Base-by-base conservation (phyloP, 1,140 invertebrate species). In the Drosophila repleta region DNA sequence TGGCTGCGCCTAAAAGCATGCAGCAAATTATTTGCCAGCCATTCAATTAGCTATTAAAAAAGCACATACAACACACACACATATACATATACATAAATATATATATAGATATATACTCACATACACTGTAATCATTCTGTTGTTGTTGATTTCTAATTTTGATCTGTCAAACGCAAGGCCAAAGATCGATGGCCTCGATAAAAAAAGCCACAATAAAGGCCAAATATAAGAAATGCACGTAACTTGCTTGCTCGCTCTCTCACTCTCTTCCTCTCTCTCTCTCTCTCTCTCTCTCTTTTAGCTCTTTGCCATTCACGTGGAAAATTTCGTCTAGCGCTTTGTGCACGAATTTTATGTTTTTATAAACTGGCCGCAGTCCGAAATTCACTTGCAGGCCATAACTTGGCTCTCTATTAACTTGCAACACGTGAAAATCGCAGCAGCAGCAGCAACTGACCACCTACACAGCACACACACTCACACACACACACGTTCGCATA, bases 151-250 rank as follows among this genome's bases (percentile, higher is more conserved):
- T 88, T 88, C 84, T 88, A 88, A 88, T 88, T 88, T 88, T 81
- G 83, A 88, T 88, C 83, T 88, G 83, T 88, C 83, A 88, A 83
- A 79, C 63, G 84, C 83, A 88, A 70, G 64, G 74, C 76, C 76
- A 87, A 87, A 88, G 83, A 88, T 88, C 83, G 83, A 88, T 88
- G 83, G 84, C 79, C 61, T 52, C 79, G 83, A 88, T 88, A 88
- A 88, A 87, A 84, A 79, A 35, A 35, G 32, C 32, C 32, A 63
- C 70, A 46, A 17, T 13, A 43, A 8, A n/a, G 4, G 8, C 10
- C 7, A 32, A 46, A 39, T 41, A 43, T 43, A 48, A 53, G 62
- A 68, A 37, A 29, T 51, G 24, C 41, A 43, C 52, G 29, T 49
- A 67, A 37, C 49, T 26, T 32, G 13, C 24, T 15, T 7, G 32